phyloP scores from a whole-genome alignment of 2,113 vertebrate species.

The Illadopsis cleaveri region DNA sequence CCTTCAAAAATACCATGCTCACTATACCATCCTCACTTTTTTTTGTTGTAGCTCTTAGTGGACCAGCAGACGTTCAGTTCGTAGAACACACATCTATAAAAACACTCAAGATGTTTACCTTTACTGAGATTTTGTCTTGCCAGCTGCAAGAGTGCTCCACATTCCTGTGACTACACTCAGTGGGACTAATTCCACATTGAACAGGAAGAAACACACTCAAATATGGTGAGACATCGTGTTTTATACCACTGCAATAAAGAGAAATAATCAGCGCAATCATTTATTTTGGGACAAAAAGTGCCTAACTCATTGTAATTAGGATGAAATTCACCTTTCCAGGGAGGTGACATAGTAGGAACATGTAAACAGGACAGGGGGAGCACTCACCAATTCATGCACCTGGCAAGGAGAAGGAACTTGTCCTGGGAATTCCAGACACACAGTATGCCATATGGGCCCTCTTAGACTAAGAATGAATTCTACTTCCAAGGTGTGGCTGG shows the following conservation, averaged over 20 bases:
- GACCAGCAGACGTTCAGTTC: rapidly evolving
- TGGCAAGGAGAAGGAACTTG: background rate
- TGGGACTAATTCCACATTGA: background rate
- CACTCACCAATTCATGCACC: background rate
- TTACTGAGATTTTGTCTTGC: background rate
- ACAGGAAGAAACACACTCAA: background rate
- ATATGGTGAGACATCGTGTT: background rate
- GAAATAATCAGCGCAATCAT: background rate
- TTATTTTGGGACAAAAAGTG: background rate
- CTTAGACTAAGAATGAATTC: background rate
- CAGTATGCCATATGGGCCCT: rapidly evolving
- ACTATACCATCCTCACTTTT: background rate
- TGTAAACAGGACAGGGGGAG: background rate
- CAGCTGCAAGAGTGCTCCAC: background rate
- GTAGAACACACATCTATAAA: background rate
- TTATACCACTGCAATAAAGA: background rate
- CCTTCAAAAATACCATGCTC: background rate
- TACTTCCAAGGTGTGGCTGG: background rate
- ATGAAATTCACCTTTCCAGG: background rate
- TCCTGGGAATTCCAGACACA: background rate
- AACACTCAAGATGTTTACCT: background rate
- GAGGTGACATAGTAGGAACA: background rate
- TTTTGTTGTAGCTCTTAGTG: background rate
- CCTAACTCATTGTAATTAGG: background rate
- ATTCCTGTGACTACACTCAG: background rate